Percentiles rank a stretch among this genome's conserved stretches.
Evolutionary conservation across 2,888 invertebrate species (phyloP).

Genomic region (Watsonalla cultraria): DNA sequence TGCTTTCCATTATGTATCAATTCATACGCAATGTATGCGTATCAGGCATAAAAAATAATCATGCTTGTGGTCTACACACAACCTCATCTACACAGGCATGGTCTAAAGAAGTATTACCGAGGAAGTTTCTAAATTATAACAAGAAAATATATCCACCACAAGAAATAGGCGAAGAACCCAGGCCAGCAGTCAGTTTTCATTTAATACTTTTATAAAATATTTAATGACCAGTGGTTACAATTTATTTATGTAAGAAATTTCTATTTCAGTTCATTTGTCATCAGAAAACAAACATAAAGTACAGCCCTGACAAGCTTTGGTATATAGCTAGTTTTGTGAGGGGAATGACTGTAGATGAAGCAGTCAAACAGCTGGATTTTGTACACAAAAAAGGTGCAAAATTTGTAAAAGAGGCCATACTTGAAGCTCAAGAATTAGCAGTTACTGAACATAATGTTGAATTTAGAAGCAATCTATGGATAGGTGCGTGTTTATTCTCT

Average conservation of each 20-base stretch:
- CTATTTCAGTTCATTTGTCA: conserved; percentile 91
- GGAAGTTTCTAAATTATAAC: conserved; percentile 83
- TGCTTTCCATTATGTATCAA: conserved; percentile 22
- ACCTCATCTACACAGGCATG: conserved; percentile 47
- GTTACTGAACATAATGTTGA: conserved; percentile 95
- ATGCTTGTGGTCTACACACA: conserved; percentile 41
- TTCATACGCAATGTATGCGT: conserved; percentile 15
- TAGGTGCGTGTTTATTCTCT: conserved; percentile 79
- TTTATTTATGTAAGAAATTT: conserved; percentile 11
- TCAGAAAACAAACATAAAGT: conserved; percentile 89
- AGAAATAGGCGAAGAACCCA: conserved; percentile 82
- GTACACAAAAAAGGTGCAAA: conserved; percentile 87
- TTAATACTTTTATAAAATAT: background rate
- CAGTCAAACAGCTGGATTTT: conserved; percentile 93
- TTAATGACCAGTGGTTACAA: background rate
- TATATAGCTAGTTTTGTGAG: conserved; percentile 92
- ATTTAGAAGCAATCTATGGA: conserved; percentile 96
- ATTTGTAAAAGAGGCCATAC: conserved; percentile 85
- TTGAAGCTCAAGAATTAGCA: conserved; percentile 94
- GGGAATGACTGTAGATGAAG: conserved; percentile 96
- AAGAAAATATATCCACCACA: conserved; percentile 89
- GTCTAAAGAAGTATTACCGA: conserved; percentile 60
- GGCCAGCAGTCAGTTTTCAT: conserved; percentile 87
- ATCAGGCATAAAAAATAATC: conserved; percentile 11
- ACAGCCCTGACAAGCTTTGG: conserved; percentile 96